phyloP scores from a whole-genome alignment of 2,113 vertebrate genomes.

The Lota lota region DNA sequence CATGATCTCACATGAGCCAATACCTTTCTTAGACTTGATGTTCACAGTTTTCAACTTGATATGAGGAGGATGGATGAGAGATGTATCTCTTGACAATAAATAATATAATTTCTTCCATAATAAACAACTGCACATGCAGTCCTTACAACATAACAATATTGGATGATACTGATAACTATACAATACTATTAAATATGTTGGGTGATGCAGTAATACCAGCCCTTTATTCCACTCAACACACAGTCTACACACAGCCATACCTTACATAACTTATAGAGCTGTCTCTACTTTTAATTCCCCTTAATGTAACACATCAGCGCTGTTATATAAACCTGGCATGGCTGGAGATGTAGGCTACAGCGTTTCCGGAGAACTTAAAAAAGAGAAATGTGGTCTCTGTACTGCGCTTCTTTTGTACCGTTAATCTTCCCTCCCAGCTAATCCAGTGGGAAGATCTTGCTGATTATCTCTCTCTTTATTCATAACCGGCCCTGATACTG shows the following conservation, averaged over 20 bases:
- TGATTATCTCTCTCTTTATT: constrained; percentile 71
- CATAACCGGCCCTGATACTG: constrained; percentile 48
- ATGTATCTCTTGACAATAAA: too few relatives aligned
- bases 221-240: not conserved
- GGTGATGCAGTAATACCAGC: not conserved
- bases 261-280: constrained; percentile 35
- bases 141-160: too few relatives aligned
- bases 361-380: constrained; percentile 50
- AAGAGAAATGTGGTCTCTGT: constrained; percentile 30
- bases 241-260: constrained; percentile 29
- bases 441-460: constrained; percentile 71
- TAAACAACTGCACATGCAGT: too few relatives aligned
- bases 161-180: too few relatives aligned
- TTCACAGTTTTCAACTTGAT: too few relatives aligned
- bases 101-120: too few relatives aligned
- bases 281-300: constrained; percentile 15
- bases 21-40: too few relatives aligned
- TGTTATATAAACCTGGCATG: constrained; percentile 46
- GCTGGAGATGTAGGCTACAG: constrained; percentile 36
- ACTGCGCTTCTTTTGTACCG: constrained; percentile 44
- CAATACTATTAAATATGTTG: too few relatives aligned
- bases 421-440: constrained; percentile 72
- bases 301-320: constrained; percentile 24
- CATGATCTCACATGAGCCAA: too few relatives aligned
- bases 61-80: too few relatives aligned